Base-by-base conservation (phyloP, 2,797 vertebrate genomes). In the Gadopsis marmoratus region DNA sequence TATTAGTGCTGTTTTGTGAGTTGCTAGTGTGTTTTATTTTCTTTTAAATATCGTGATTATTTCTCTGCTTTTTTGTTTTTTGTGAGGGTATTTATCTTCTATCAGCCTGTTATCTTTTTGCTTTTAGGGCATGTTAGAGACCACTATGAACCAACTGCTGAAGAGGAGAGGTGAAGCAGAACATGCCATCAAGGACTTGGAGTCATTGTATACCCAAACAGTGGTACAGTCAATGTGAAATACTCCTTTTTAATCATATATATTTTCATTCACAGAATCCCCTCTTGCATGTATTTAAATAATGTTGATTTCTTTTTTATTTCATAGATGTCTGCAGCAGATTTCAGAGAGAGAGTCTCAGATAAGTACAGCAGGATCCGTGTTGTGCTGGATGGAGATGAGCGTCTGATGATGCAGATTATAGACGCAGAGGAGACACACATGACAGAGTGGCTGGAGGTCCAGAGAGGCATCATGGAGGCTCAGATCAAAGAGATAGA, bases 371-470 rank as follows among this genome's bases (percentile, higher is more conserved):
- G 85, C 72, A 86, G 93, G 78, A 93, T 96, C 45, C 93, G 87
- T 17, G 83, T 86, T 1, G 90, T 94, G 45, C 85, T 95, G 81
- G 93, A 95, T 16, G 92, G 93, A 0, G 94, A 96, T 26, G 93
- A 96, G 83, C 92, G 93, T 23, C 89, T 95, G 33, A 95, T 96
- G 95, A 92, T 94, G 91, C 92, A 91, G 78, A 91, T 96, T 23
- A 87, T 96, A 74, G 93, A 95, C 14, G 91, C 93, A 35, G 94
- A 96, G 76, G 93, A 94, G 72, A 54, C 78, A 1, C 91, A 86
- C 77, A 86, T 87, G 85, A 94, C 82, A 1, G 92, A 94, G 78
- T 94, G 93, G 93, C 80, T 96, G 74, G 91, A 93, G 72, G 78
- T 76, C 37, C 92, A 92, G 78, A 92, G 89, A 70, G 71, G 76